Evolutionary conservation across 2,797 vertebrate species (phyloP), one percentile per base, ranked within the genome.

Genomic region (Rhinichthys osculus): DNA sequence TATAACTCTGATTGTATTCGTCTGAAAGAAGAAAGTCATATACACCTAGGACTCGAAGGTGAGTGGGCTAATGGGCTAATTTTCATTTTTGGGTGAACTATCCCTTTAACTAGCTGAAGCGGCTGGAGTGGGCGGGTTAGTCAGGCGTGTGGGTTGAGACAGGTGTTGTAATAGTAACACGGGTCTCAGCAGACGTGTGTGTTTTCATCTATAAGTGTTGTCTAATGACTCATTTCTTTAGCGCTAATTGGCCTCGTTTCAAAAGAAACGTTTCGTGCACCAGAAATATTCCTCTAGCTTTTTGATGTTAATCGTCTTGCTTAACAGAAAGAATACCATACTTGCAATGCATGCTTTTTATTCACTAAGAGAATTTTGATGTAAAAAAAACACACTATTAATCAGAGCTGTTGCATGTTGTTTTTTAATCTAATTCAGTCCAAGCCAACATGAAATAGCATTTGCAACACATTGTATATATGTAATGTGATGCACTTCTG

Each of bases 101-200:
- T 44, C 10, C 3, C 10, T 44, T 11, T 44, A 44, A 11, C 42
- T 11, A 10, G 0, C 42, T 44, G 42, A 44, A 44, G 42, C 42
- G 42, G 9, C 42, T 44, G 42, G 9, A 44, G 42, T 44, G 42
- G 9, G 10, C 3, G 42, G 42, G 13, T 47, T 47, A 47, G 44
- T 47, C 40, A 16, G 78, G 62, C 38, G 13, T 14, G 78, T 69
- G 66, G 62, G 79, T 40, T 54, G 17, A 50, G 5, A 3, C 47
- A 70, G 47, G 66, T 27, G 80, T 57, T 57, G 79, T 27, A 35
- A 70, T 67, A 66, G 59, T 66, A 62, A 17, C 54, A n/a, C 52
- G 0, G 33, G 33, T 59, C 52, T 78, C 74, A 2, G 13, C 7
- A 14, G 52, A 13, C 52, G 1, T 23, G 52, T 23, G 21, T 78